Conservation (phyloP, 1,140 invertebrate species). For the Scaptomyza pallida region DNA sequence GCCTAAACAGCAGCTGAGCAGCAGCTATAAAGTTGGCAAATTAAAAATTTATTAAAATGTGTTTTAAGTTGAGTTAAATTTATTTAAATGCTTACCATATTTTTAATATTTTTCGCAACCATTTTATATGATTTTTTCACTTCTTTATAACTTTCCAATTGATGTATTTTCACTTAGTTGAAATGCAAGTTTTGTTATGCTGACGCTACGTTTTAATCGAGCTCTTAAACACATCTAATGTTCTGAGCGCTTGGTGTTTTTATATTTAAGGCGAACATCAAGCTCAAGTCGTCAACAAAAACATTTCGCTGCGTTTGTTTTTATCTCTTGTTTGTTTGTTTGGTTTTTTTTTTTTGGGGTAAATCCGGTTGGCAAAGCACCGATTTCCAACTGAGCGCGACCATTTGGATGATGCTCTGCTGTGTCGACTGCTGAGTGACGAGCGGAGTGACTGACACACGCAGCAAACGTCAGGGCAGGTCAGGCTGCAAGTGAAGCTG, state of each 20-base stretch:
- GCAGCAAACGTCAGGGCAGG: constrained; percentile 52
- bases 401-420: constrained; percentile 23
- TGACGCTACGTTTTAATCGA: constrained; percentile 57
- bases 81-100: constrained; percentile 46
- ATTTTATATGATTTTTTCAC: constrained; percentile 31
- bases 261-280: constrained; percentile 71
- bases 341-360: constrained; percentile 41
- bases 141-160: constrained; percentile 16
- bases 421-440: constrained; percentile 31
- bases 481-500: constrained; percentile 25
- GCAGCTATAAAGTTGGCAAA: constrained; percentile 1
- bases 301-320: constrained; percentile 46
- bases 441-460: constrained; percentile 69
- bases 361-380: constrained; percentile 65
- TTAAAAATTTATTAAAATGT: background rate
- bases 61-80: too few relatives aligned
- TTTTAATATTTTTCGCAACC: constrained; percentile 18
- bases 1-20: constrained; percentile 34
- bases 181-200: constrained; percentile 15
- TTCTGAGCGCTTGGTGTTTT: constrained; percentile 66
- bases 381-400: constrained; percentile 62
- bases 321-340: constrained; percentile 31
- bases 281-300: constrained; percentile 60
- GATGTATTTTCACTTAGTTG: background rate
- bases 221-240: constrained; percentile 76